Conservation (phyloP, 1,140 invertebrate genomes). For the Drosophila pectinifera region DNA sequence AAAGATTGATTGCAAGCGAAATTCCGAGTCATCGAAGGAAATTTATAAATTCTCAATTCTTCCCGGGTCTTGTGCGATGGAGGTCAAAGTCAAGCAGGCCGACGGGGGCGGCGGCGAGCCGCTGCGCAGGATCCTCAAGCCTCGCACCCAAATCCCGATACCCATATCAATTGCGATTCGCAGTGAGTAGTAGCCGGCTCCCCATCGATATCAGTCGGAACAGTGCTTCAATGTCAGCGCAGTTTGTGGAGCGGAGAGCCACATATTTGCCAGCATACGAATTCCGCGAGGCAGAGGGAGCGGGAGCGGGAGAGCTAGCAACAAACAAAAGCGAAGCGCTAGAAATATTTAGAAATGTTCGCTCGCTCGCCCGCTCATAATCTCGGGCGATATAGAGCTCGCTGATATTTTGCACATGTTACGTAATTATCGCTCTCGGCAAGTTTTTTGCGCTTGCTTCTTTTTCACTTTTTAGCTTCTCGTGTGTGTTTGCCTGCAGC, state of each 20-base stretch:
- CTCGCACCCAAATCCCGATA: not conserved
- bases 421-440: constrained; percentile 69
- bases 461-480: constrained; percentile 23
- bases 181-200: constrained; percentile 39
- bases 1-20: constrained; percentile 20
- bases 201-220: constrained; percentile 19
- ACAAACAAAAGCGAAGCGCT: constrained; percentile 62
- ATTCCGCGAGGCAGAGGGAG: constrained; percentile 36
- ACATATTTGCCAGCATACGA: constrained; percentile 31
- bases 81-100: not conserved
- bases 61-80: constrained; percentile 15
- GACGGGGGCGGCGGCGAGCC: constrained; percentile 4
- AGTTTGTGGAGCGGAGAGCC: not conserved
- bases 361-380: constrained; percentile 29
- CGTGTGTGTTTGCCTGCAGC: constrained; percentile 26
- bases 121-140: constrained; percentile 1
- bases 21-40: constrained; percentile 52
- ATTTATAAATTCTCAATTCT: constrained; percentile 29
- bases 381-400: constrained; percentile 24
- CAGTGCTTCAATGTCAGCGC: constrained; percentile 75
- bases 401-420: constrained; percentile 60
- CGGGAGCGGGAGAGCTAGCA: constrained; percentile 22
- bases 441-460: constrained; percentile 12
- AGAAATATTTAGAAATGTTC: constrained; percentile 56
- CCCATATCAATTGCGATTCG: constrained; percentile 1